Evolutionary conservation across 2,888 invertebrate species (phyloP), one percentile per base, ranked within the genome.

Genomic region (Rotaria magnacalcarata): DNA sequence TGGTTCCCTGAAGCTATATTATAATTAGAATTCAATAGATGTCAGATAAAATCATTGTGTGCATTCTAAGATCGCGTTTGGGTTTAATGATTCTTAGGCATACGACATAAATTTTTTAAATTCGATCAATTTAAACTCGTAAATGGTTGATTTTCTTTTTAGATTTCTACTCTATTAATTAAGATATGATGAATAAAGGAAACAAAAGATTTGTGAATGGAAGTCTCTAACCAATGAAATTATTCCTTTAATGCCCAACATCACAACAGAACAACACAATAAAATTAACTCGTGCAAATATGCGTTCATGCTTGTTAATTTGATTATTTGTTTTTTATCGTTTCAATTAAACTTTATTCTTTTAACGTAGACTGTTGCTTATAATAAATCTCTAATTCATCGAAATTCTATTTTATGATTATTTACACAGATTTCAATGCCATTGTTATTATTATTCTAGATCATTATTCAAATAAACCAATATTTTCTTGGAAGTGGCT

Each of bases 181-280:
- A 34, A 6, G 2, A 67, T 67, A 67, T 67, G 4, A 34, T 67
- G 34, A 67, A 67, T 67, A 67, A 16, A 67, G 67, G 67, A 34
- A 16, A 34, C 19, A 19, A 67, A 19, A 5, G 2, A 67, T 67
- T 67, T 41, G 6, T 41, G 6, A 27, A 67, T 67, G 67, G 19
- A 34, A 19, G 19, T 67, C 19, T 27, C 7, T 19, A 19, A 67
- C 67, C 67, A 67, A 67, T 67, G 1, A 27, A 34, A 41, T 27
- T 19, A 19, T 19, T 16, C 19, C 34, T 67, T 6, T 67, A 67
- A 67, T 19, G 34, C 34, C 67, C 34, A 67, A 34, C 34, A 67
- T 67, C 67, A 67, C 67, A 67, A 67, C 67, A 67, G 67, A 67
- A 67, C 67, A 67, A 67, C 67, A 67, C 67, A 67, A 41, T 67